phyloP scores from a whole-genome alignment of 1,140 invertebrate species.

The Oryctes rhinoceros region DNA sequence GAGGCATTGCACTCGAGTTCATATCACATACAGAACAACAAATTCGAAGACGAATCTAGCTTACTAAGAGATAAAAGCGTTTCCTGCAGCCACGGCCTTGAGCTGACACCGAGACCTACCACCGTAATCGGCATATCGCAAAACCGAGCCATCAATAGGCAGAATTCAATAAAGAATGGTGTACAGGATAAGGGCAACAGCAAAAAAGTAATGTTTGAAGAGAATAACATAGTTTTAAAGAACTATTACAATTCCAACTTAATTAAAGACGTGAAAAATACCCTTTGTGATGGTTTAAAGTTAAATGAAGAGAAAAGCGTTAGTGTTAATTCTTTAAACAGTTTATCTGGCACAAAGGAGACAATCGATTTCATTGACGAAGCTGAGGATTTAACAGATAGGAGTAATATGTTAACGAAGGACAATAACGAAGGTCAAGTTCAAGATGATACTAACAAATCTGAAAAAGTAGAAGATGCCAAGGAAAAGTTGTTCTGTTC shows the following conservation, averaged over 20 bases:
- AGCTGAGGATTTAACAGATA: conserved; percentile 57
- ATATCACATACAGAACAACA: conserved; percentile 58
- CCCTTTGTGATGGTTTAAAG: conserved; percentile 41
- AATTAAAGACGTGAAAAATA: neutral
- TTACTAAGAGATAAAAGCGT: conserved; percentile 71
- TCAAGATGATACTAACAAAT: too few species aligned
- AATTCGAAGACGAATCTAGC: conserved; percentile 59
- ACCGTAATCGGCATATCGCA: conserved; percentile 70
- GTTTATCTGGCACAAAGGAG: conserved; percentile 52
- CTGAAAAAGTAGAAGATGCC: neutral
- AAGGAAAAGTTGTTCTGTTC: conserved; percentile 14
- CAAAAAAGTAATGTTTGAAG: conserved; percentile 59
- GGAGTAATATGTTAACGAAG: conserved; percentile 56
- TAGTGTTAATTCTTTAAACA: conserved; percentile 57
- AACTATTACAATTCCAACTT: conserved; percentile 27
- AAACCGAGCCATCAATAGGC: conserved; percentile 42
- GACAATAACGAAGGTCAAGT: conserved; percentile 13
- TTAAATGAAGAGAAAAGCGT: conserved; percentile 57
- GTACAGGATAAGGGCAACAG: conserved; percentile 46
- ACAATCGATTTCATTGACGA: conserved; percentile 59
- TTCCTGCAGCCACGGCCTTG: conserved; percentile 75
- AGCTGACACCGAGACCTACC: conserved; percentile 71
- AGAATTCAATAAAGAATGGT: conserved; percentile 39
- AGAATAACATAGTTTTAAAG: conserved; percentile 51
- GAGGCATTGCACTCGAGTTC: conserved; percentile 63